phyloP scores from a whole-genome alignment of 2,113 vertebrate genomes.

The Naja naja region DNA sequence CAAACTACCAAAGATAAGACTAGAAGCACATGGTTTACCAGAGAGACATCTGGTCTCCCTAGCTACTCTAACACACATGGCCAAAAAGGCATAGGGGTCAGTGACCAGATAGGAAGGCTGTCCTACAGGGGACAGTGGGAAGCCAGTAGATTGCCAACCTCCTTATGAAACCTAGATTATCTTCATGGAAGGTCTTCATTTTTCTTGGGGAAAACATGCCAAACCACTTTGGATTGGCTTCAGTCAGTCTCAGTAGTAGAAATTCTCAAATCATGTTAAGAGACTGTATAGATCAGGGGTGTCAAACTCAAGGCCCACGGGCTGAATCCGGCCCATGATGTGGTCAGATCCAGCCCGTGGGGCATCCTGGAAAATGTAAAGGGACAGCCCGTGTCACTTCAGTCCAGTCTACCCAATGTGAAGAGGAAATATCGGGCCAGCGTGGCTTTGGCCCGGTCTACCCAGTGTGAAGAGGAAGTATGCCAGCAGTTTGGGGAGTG shows the following conservation, averaged over 20 bases:
- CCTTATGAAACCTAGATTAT: not conserved
- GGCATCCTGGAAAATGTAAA: too few species aligned
- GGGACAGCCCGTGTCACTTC: too few species aligned
- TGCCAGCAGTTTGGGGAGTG: too few species aligned
- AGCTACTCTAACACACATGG: not conserved
- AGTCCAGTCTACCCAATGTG: too few species aligned
- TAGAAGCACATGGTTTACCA: not conserved
- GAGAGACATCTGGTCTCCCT: not conserved
- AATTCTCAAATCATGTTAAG: not conserved
- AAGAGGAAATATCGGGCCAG: too few species aligned
- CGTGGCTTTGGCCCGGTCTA: too few species aligned
- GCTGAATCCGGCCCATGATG: too few species aligned
- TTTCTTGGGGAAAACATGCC: not conserved
- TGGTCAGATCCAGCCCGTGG: too few species aligned
- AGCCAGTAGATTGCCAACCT: not conserved
- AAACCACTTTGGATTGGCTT: not conserved
- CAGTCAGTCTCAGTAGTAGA: not conserved
- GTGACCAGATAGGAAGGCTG: not conserved
- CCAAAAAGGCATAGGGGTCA: not conserved
- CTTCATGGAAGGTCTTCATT: not conserved
- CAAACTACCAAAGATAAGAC: not conserved
- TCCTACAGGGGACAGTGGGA: not conserved
- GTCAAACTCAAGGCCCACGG: too few species aligned
- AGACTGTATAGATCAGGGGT: not conserved
- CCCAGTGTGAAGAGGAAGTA: too few species aligned